Evolutionary conservation across 1,140 invertebrate species (phyloP), one percentile per base, ranked within the genome.

Genomic region (Pissodes strobi): DNA sequence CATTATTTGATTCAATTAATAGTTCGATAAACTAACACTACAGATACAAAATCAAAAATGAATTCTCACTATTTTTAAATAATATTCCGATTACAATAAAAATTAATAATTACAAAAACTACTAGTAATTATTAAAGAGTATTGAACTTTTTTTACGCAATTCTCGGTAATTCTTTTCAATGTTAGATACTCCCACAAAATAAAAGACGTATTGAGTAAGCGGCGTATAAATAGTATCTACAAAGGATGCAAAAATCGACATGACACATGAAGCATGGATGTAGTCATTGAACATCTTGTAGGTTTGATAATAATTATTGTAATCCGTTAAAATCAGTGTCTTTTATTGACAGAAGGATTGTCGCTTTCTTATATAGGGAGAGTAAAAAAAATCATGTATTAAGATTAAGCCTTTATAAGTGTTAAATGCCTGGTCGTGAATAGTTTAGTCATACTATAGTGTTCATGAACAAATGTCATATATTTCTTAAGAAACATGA

Each of bases 141-240:
- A 58, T 23, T 58, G 55, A 58, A 58, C 55, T 58, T 58, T 58
- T 39, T 45, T 18, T 27, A 34, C 4, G 21, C 23, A 19, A 34
- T 52, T 52, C 23, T 52, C 15, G 5, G 55, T 23, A 46, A 48
- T 49, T 49, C 27, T 51, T 49, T 30, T 49, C 57, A 60, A 60
- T 60, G 57, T 49, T 60, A 60, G 57, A 15, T 23, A 48, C 46
- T 55, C 38, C 19, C 43, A 58, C 34, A 41, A 63, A 67, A 58
- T 67, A 61, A 63, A 63, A 55, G 45, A 59, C 43, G 4, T 21
- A 58, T 38, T 57, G 45, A 64, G 46, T 58, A 67, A 67, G 30
- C 58, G 52, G 45, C 46, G 64, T 69, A 69, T 69, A 69, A 69
- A 69, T 69, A 69, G 52, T 62, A 49, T 45, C 58, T 53, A 60